Conservation (phyloP, 2,797 vertebrate genomes). For the Gymnocypris eckloni region DNA sequence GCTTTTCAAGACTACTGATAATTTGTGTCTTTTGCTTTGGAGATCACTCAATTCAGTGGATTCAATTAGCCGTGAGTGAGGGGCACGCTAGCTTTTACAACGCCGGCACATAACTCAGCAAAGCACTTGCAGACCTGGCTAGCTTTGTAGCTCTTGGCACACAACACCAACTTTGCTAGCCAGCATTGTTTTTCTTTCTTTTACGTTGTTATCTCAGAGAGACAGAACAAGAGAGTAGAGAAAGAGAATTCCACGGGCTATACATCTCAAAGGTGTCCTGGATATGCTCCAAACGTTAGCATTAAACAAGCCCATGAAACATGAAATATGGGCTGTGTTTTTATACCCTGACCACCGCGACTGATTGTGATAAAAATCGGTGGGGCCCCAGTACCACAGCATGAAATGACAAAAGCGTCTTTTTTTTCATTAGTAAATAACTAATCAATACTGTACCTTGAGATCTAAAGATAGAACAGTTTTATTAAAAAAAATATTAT, state of each 20-base stretch:
- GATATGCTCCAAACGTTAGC: slow-evolving; percentile 54
- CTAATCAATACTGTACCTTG: neutral
- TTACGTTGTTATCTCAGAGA: slow-evolving; percentile 48
- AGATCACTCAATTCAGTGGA: slow-evolving; percentile 71
- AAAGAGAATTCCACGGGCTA: slow-evolving; percentile 49
- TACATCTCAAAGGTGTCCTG: slow-evolving; percentile 53
- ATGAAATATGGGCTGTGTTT: slow-evolving; percentile 23
- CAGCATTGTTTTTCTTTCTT: slow-evolving; percentile 52
- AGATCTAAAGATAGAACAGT: neutral
- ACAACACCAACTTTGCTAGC: slow-evolving; percentile 46
- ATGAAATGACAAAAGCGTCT: neutral
- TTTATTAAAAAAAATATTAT: neutral
- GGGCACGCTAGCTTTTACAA: slow-evolving; percentile 66
- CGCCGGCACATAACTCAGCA: slow-evolving; percentile 62
- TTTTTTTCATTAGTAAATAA: neutral
- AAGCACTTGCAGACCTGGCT: slow-evolving; percentile 54
- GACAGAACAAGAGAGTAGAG: slow-evolving; percentile 38
- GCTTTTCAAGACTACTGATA: slow-evolving; percentile 63
- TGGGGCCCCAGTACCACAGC: neutral
- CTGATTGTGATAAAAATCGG: slow-evolving; percentile 20
- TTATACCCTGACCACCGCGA: neutral
- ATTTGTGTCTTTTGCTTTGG: slow-evolving; percentile 69
- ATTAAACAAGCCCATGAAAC: slow-evolving; percentile 47
- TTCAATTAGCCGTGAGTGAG: slow-evolving; percentile 74
- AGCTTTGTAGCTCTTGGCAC: slow-evolving; percentile 52